Percentiles rank a stretch among this genome's conserved stretches.
Evolutionary conservation across 1,140 invertebrate species (phyloP).

Genomic region (Zaprionus gabonicus): DNA sequence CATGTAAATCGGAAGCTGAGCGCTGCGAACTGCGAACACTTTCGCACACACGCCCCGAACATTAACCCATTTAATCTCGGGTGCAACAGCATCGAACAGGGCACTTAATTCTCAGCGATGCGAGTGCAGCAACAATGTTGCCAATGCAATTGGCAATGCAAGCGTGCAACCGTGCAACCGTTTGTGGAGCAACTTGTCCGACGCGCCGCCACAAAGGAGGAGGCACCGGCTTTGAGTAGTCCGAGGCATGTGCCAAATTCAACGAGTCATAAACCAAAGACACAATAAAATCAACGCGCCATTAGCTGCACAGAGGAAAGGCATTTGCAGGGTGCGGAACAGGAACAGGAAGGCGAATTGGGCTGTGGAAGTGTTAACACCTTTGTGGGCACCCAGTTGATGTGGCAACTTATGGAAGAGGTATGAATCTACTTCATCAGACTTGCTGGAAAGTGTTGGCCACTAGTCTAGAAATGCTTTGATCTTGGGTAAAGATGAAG

Average conservation of each 20-base stretch:
- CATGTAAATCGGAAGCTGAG: conserved; percentile 20
- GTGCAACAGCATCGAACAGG: conserved; percentile 52
- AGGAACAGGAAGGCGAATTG: neutral
- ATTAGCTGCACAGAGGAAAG: conserved; percentile 41
- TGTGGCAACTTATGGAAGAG: neutral
- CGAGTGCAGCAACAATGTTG: conserved; percentile 54
- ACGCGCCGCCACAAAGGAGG: conserved; percentile 22
- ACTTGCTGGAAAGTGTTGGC: no score
- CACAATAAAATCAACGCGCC: conserved; percentile 70
- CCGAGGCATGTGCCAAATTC: conserved; percentile 40
- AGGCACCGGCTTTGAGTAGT: conserved; percentile 36
- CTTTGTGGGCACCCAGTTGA: neutral
- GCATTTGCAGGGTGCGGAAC: neutral
- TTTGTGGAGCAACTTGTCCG: conserved; percentile 27
- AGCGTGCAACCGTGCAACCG: conserved; percentile 22
- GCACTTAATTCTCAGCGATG: conserved; percentile 70
- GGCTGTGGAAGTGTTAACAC: neutral
- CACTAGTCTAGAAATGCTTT: no score
- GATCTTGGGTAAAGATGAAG: no score
- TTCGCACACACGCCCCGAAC: conserved; percentile 55
- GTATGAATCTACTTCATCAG: neutral
- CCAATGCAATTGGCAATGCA: conserved; percentile 11
- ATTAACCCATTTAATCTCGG: conserved; percentile 69
- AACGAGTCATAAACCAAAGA: conserved; percentile 76
- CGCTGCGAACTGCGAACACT: neutral